Base-by-base conservation (phyloP, 2,888 invertebrate genomes). In the Ctenicera cuprea region DNA sequence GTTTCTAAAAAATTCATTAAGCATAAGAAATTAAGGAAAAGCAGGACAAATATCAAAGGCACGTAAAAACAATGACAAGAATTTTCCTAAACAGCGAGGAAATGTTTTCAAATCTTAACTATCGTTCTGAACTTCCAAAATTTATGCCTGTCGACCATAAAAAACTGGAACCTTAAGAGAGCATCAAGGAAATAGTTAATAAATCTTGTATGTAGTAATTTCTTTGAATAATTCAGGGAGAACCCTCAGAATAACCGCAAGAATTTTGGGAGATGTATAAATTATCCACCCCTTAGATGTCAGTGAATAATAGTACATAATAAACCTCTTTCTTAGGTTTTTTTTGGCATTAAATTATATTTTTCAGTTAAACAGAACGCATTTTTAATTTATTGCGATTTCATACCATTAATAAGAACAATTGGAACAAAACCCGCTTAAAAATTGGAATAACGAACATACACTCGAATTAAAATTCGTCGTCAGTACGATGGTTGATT, bases 401-500 rank as follows among this genome's bases (percentile, higher is more conserved):
- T 14, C 5, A 45, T 14, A 5, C 11, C 14, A 14, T 1, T 14
- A n/a, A 45, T 45, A 1, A 14, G 14, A 26, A 45, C n/a, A 7
- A 45, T 45, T 14, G 43, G 3, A 16, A n/a, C n/a, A 11, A 2
- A 12, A 14, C 14, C 16, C 14, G 14, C 16, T 7, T 45, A 7
- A 2, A 7, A 16, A 45, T n/a, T 7, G 14, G 43, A 7, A n/a
- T 18, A 48, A 20, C 18, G 11, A 48, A 8, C 4, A 48, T 20
- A 1, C 7, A 16, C 1, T 18, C 8, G 65, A 67, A 66, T 72
- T 66, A 67, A 66, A 66, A 61, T 66, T 41, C 54, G n/a, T 22
- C 33, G 66, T 61, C 62, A 43, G 52, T 14, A 52, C 48, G 57
- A 76, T 67, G 59, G 63, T 71, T 77, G 79, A 79, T 79, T 79